Evolutionary conservation across 2,113 vertebrate genomes (phyloP), one percentile per base, ranked within the genome.

Genomic region (Pelmatolapia mariae): DNA sequence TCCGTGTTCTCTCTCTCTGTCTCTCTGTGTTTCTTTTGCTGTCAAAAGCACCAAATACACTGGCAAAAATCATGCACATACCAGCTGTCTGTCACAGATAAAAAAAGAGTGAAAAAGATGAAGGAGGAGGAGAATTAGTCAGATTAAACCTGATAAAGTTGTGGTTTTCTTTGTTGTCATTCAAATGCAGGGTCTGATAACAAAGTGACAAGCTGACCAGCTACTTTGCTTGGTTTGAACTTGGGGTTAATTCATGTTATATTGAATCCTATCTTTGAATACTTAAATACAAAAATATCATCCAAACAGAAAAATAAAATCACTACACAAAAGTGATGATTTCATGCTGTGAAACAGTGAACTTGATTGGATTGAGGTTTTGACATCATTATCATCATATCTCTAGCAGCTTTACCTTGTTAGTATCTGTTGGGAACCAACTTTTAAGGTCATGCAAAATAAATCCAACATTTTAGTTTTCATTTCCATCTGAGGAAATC

Each of bases 51-150:
- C 4, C 45, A 78, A n/a, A 85, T 54, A 87, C 31, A 78, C 57
- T 15, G 59, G 50, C 73, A 84, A 24, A 85, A 73, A 80, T 81
- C 79, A 43, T 12, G 22, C 79, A 81, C 68, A 82, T 54, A 66
- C 56, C 31, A 12, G 73, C 87, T 91, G 92, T 80, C 81, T 78
- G 71, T 47, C 38, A 12, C 11, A 78, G 91, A 93, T 91, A 79
- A 91, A 90, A 88, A 87, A 81, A 63, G 26, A 83, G 45, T 6
- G 31, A 10, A 79, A 86, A 82, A 87, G 86, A 85, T 82, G 59
- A 89, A 50, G 81, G 47, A 66, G 54, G 40, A 16, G 59, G 61
- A 78, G 13, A 63, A 84, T 68, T 53, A 56, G 81, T 84, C n/a
- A 57, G 87, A 95, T 91, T 61, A 38, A 12, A 61, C 24, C 4